Base-by-base conservation (phyloP, 2,888 invertebrate species). In the Conchocele bisecta region DNA sequence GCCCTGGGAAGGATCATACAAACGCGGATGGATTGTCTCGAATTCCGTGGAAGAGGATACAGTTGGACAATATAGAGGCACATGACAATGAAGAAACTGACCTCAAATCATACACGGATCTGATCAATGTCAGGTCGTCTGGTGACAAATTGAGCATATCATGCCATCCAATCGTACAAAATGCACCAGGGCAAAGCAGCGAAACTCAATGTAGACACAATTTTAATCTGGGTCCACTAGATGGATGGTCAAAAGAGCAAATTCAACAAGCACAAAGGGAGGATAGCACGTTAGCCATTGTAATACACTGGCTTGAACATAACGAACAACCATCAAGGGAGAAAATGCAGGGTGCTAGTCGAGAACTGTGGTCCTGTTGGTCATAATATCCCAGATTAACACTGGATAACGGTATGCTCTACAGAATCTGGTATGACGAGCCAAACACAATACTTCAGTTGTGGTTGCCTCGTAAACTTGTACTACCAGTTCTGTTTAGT, bases 321-420 rank as follows among this genome's bases (percentile, higher is more conserved):
- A 41, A n/a, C 15, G 5, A 39, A 54, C 3, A 41, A n/a, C 39
- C 39, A 20, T 26, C 4, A 37, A 48, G 17, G 15, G 15, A 22
- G 3, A 20, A 11, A 54, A 37, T 54, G 39, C 33, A 54, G 17
- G 54, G 54, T 39, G 54, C 35, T 5, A 17, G 41, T 37, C 54
- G 37, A n/a, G 54, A 39, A 39, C 37, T 54, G 6, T 54, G 54
- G 54, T 54, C 54, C 24, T 26, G 37, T n/a, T 54, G 39, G 54
- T 54, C 54, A 22, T 41, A 54, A 15, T 54, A 39, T 37, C 13
- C 37, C n/a, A 54, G 54, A 37, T 28, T 54, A 1, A 37, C 24
- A 15, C 39, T 35, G n/a, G 22, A 20, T 26, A 24, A 54, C 41
- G 39, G 26, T 11, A 13, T 39, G 13, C 28, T 54, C 13, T 54